phyloP scores from a whole-genome alignment of 2,113 vertebrate species.

The Physeter macrocephalus region DNA sequence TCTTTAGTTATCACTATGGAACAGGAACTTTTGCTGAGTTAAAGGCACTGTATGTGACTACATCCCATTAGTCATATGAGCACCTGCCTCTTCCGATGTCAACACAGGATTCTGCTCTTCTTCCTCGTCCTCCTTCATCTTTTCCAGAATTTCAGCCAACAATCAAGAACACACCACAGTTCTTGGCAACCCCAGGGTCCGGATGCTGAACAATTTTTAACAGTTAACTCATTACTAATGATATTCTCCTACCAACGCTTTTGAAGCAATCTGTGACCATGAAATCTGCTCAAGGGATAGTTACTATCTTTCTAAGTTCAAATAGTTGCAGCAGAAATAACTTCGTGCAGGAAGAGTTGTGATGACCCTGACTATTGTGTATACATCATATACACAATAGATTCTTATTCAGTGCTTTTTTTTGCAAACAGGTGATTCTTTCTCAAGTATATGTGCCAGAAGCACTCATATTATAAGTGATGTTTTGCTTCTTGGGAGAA shows the following conservation, averaged over 20 bases:
- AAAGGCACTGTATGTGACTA: not conserved
- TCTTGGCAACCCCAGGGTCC: conserved; percentile 27
- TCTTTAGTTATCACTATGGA: not conserved
- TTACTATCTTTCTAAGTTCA: not conserved
- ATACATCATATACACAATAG: not conserved
- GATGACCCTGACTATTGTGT: not conserved
- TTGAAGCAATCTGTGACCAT: not conserved
- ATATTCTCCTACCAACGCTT: conserved; percentile 18
- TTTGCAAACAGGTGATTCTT: not conserved
- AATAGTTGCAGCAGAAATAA: not conserved
- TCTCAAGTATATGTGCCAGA: not conserved
- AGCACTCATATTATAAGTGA: not conserved
- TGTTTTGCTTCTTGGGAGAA: not conserved
- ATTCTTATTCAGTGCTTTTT: not conserved
- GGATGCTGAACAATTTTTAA: conserved; percentile 39
- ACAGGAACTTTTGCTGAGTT: not conserved
- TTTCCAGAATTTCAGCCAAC: conserved; percentile 33
- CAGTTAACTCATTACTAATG: not conserved
- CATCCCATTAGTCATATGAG: not conserved
- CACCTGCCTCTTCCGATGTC: not conserved
- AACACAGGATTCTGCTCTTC: not conserved
- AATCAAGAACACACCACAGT: not conserved
- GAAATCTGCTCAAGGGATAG: not conserved
- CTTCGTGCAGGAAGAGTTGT: not conserved
- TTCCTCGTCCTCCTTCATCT: not conserved